Evolutionary conservation across 2,888 invertebrate species (phyloP).

Genomic region (Pteria penguin): DNA sequence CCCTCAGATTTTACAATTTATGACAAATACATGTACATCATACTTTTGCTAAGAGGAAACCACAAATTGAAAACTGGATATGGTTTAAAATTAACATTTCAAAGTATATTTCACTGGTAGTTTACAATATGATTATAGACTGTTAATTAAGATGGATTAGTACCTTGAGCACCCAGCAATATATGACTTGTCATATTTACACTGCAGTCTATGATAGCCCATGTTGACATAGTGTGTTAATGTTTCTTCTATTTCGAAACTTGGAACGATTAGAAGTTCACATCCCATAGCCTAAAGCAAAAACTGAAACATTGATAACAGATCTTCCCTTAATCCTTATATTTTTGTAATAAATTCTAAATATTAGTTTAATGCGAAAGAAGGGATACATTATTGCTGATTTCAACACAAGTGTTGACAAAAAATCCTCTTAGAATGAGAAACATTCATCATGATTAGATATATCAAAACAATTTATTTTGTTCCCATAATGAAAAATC

Average conservation of each 20-base stretch:
- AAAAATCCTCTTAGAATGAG: neutral
- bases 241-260: conserved; percentile 57
- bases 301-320: no score
- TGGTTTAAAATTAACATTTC: neutral
- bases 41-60: neutral
- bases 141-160: neutral
- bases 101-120: neutral
- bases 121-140: neutral
- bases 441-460: no score
- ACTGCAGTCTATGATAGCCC: conserved; percentile 66
- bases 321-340: no score
- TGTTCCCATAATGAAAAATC: no score
- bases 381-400: neutral
- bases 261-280: conserved; percentile 62
- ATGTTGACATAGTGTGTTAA: conserved; percentile 63
- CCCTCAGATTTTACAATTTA: no score
- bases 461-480: no score
- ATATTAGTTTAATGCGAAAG: neutral
- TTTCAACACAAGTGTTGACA: neutral
- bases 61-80: neutral
- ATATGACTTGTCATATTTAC: conserved; percentile 74
- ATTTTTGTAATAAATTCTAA: neutral
- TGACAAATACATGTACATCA: neutral
- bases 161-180: conserved; percentile 62
- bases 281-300: conserved; percentile 68